Evolutionary conservation across 1,140 invertebrate species (phyloP), one percentile per base, ranked within the genome.

Genomic region (Zaprionus tsacasi): DNA sequence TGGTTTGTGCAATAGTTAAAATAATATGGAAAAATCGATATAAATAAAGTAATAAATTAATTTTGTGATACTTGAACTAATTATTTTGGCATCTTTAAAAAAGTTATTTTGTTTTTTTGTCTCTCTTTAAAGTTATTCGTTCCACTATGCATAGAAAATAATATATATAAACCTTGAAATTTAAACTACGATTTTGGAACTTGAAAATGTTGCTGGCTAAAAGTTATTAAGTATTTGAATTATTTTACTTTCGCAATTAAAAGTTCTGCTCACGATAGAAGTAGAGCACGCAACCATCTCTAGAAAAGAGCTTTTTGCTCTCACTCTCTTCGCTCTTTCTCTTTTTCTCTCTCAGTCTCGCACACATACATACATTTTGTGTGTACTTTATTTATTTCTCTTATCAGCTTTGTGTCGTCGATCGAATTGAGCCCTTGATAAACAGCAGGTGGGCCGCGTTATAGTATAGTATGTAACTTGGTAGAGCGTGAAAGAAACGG

Each of bases 391-490:
- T 35, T 3, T 11, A 30, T 21, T 21, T 27, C 55, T 69, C 38
- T 66, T 78, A 78, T 86, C 70, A 66, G 38, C 40, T 54, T 63
- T 11, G 15, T 11, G n/a, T 43, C 33, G 17, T 33, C 43, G 58
- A 70, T 33, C 17, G 17, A 33, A 57, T n/a, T 6, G 40, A 70
- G 55, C 60, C 17, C 43, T 30, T 58, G 68, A 64, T 70, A 65
- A 65, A 64, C 48, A 59, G 52, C 66, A 63, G 71, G 66, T 74
- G 71, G 48, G 17, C n/a, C n/a, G n/a, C n/a, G n/a, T n/a, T n/a
- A n/a, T 38, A n/a, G 61, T 17, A 21, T 21, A 21, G 1, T 30
- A 30, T 30, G 45, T 5, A 3, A 11, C n/a, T 12, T 4, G 17
- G 45, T 35, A 6, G 17, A 25, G 4, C 10, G 17, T 1, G 11